Conservation (phyloP, 2,888 invertebrate species). For the Emmelina monodactyla region DNA sequence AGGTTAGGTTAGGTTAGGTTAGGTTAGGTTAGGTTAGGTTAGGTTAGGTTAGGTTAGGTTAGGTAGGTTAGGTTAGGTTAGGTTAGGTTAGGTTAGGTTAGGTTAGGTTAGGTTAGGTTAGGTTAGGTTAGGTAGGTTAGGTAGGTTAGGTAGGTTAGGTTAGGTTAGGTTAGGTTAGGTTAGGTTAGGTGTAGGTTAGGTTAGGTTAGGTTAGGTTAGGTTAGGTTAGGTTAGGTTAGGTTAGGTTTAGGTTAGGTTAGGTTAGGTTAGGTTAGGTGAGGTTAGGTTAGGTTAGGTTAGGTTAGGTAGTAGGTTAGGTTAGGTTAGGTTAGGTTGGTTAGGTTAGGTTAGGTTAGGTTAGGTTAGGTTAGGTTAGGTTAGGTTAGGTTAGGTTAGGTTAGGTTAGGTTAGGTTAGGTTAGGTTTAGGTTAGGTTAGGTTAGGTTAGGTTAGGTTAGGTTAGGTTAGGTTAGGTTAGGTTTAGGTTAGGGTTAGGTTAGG, state of each 20-base stretch:
- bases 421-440: conserved; percentile 12
- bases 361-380: conserved; percentile 8
- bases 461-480: no score
- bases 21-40: conserved; percentile 15
- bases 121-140: conserved; percentile 12
- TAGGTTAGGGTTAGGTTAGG: conserved; percentile 11
- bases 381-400: conserved; percentile 13
- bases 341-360: conserved; percentile 8
- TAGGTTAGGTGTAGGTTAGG: conserved; percentile 11
- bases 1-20: conserved; percentile 15
- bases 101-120: conserved; percentile 15
- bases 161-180: conserved; percentile 10
- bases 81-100: conserved; percentile 12
- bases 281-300: conserved; percentile 10
- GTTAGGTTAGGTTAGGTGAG: conserved; percentile 14
- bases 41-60: conserved; percentile 16
- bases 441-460: conserved; percentile 11
- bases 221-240: conserved; percentile 7
- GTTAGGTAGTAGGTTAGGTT: conserved; percentile 9
- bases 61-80: conserved; percentile 16
- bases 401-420: conserved; percentile 14
- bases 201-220: conserved; percentile 10
- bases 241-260: conserved; percentile 11
- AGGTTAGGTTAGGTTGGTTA: conserved; percentile 10
- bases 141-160: conserved; percentile 14